These are phyloP conservation scores for Alentia gelatinosa DNA, from an alignment of 2,888 invertebrate genomes.

Conservation along the genomic window DNA sequence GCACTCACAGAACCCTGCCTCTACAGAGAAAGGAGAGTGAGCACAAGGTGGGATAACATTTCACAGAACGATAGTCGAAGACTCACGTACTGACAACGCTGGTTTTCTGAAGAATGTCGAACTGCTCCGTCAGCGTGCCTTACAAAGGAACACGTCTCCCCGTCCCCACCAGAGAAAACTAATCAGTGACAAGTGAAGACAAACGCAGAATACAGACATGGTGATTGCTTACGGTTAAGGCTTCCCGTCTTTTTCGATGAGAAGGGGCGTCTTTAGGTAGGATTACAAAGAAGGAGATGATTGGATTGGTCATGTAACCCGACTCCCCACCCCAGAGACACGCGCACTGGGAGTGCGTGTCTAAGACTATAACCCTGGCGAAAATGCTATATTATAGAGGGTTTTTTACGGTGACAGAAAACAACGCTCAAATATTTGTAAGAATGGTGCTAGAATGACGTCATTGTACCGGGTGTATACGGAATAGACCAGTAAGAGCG, in stretches of 20 bases:
- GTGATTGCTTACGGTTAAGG: neutral
- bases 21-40: neutral
- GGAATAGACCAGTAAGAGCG: no score
- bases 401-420: neutral
- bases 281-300: neutral
- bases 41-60: neutral
- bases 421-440: neutral
- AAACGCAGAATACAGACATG: neutral
- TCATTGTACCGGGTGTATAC: no score
- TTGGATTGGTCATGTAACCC: neutral
- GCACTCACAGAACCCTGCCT: neutral
- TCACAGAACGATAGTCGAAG: neutral
- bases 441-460: neutral
- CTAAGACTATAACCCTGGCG: neutral
- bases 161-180: neutral
- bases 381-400: neutral
- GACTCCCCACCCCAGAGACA: neutral
- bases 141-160: neutral
- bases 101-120: conserved; percentile 5
- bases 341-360: neutral
- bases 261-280: neutral
- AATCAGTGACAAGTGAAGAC: conserved; percentile 16
- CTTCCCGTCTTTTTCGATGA: neutral
- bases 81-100: neutral
- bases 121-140: neutral